phyloP scores from a whole-genome alignment of 2,797 vertebrate genomes.

The Acestrorhynchus altus region DNA sequence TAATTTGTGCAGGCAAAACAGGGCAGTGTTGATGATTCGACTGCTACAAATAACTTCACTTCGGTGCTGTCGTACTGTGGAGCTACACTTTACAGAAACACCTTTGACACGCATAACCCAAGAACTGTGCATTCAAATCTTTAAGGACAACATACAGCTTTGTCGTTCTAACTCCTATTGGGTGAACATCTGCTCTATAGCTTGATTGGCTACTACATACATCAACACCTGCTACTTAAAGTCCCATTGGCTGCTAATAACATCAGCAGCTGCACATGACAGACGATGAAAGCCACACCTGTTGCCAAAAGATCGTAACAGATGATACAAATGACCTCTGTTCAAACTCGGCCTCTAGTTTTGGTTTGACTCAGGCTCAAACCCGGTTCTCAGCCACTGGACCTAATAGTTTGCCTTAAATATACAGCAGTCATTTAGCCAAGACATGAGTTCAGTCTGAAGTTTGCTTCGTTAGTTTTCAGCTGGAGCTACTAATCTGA shows the following conservation, averaged over 20 bases:
- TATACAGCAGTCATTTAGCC: too few species aligned
- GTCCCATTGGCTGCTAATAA: constrained; percentile 52
- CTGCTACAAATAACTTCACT: not conserved
- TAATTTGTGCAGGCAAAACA: constrained; percentile 30
- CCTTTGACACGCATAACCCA: not conserved
- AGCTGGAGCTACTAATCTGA: too few species aligned
- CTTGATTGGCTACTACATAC: constrained; percentile 56
- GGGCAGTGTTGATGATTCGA: constrained; percentile 31
- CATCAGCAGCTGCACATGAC: constrained; percentile 57
- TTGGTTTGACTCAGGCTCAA: not conserved
- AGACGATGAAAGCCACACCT: constrained; percentile 54
- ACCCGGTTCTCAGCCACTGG: not conserved
- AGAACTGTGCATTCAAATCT: not conserved
- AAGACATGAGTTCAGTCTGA: too few species aligned
- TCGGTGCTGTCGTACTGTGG: too few species aligned
- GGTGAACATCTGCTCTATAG: constrained; percentile 46
- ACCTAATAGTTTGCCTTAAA: not conserved
- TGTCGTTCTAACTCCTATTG: constrained; percentile 23
- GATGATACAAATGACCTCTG: constrained; percentile 50
- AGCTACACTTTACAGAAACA: too few species aligned
- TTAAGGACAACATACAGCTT: not conserved
- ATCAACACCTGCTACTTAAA: constrained; percentile 62
- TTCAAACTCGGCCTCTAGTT: not conserved
- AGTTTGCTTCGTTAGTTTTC: too few species aligned
- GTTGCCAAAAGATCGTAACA: constrained; percentile 50